Evolutionary conservation across 2,888 invertebrate species (phyloP).

Genomic region (Troilus luridus): DNA sequence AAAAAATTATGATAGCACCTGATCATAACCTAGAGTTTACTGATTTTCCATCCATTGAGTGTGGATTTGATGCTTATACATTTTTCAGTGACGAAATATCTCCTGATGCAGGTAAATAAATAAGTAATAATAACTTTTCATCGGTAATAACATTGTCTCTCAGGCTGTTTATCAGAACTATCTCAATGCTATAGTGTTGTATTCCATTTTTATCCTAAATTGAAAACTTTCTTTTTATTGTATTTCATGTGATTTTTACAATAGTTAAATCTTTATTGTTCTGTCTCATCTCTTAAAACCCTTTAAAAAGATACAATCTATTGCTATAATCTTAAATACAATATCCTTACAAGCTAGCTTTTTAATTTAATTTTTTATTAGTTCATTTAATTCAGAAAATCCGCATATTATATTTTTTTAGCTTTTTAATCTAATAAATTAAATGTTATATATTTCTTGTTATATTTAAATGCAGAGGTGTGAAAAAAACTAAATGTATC

Average conservation of each 20-base stretch:
- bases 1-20: conserved; percentile 45
- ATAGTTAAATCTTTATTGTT: background rate
- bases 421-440: background rate
- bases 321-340: no score
- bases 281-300: background rate
- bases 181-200: background rate
- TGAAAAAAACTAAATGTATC: background rate
- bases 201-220: background rate
- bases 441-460: background rate
- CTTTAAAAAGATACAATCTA: background rate
- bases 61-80: conserved; percentile 37
- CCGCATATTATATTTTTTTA: background rate
- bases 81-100: conserved; percentile 21
- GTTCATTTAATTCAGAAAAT: background rate
- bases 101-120: conserved; percentile 26
- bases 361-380: background rate
- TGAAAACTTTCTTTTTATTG: background rate
- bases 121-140: background rate
- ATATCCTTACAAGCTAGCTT: no score
- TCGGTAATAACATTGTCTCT: background rate
- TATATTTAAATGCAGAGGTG: background rate
- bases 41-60: conserved; percentile 52
- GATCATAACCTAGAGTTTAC: conserved; percentile 19
- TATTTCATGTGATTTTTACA: background rate
- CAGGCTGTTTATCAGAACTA: background rate